Percentiles rank a stretch among this genome's conserved stretches.
phyloP scores from a whole-genome alignment of 2,797 vertebrate species.

The Myotis planiceps region DNA sequence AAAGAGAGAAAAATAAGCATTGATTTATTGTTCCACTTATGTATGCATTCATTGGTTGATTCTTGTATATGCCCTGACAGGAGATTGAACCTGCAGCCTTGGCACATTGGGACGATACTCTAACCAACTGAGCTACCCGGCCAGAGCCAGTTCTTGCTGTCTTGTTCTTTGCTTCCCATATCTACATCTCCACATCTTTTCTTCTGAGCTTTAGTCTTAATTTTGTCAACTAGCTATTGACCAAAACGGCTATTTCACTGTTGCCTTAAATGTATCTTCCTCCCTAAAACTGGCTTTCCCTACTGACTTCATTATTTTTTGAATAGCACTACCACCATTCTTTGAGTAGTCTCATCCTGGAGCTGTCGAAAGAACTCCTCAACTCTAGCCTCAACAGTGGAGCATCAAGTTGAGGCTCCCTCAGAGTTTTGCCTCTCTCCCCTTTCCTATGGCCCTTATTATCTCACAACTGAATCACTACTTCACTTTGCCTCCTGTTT shows the following conservation, averaged over 20 bases:
- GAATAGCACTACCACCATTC: neutral
- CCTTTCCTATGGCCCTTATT: too few relatives aligned
- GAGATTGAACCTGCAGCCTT: neutral
- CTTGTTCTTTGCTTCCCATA: neutral
- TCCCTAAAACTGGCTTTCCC: neutral
- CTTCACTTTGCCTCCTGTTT: neutral
- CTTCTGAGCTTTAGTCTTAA: neutral
- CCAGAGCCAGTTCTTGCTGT: neutral
- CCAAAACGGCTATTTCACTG: neutral
- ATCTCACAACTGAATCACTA: rapidly evolving
- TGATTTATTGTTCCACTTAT: neutral
- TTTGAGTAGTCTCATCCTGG: neutral
- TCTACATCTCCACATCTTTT: neutral
- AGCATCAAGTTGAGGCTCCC: neutral
- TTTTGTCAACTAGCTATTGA: neutral
- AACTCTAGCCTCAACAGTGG: neutral
- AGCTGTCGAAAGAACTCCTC: neutral
- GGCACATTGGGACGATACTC: neutral
- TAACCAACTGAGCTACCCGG: neutral
- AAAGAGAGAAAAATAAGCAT: neutral
- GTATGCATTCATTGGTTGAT: neutral
- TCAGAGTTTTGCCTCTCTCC: too few relatives aligned
- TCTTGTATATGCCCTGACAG: neutral
- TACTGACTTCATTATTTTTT: neutral
- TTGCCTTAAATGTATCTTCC: neutral